Evolutionary conservation across 2,888 invertebrate species (phyloP).

Genomic region (Eupithecia inturbata): DNA sequence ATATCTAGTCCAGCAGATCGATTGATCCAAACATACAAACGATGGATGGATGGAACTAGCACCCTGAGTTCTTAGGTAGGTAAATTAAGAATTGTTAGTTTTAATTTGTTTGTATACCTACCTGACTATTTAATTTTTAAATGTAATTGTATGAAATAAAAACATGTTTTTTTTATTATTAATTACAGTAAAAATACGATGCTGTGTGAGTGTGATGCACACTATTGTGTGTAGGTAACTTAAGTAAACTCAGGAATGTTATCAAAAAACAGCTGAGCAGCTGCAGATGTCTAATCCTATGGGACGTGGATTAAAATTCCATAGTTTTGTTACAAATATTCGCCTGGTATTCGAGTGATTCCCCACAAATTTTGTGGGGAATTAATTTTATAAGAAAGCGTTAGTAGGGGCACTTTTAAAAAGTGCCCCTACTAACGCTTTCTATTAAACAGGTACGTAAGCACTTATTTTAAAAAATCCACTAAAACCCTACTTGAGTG

Average conservation of each 20-base stretch:
- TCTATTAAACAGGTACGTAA: neutral
- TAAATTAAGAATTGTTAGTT: no score
- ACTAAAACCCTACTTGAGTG: neutral
- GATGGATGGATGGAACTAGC: no score
- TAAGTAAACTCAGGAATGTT: neutral
- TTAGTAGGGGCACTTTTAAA: no score
- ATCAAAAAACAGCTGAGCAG: neutral
- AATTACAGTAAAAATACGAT: neutral
- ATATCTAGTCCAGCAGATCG: no score
- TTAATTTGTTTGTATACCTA: no score
- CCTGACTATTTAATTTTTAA: no score
- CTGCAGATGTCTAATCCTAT: conserved; percentile 1
- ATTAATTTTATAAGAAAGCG: no score
- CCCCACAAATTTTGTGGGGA: no score
- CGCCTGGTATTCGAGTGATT: neutral
- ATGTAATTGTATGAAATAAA: no score
- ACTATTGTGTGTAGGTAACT: neutral
- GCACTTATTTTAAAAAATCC: neutral
- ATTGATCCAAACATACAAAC: no score
- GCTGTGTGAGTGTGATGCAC: neutral
- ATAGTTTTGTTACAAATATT: neutral
- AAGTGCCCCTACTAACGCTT: neutral
- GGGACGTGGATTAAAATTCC: neutral
- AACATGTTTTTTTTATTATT: no score
- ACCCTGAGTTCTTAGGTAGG: no score